Evolutionary conservation across 2,797 vertebrate species (phyloP).

Genomic region (Pangasius krempfi): DNA sequence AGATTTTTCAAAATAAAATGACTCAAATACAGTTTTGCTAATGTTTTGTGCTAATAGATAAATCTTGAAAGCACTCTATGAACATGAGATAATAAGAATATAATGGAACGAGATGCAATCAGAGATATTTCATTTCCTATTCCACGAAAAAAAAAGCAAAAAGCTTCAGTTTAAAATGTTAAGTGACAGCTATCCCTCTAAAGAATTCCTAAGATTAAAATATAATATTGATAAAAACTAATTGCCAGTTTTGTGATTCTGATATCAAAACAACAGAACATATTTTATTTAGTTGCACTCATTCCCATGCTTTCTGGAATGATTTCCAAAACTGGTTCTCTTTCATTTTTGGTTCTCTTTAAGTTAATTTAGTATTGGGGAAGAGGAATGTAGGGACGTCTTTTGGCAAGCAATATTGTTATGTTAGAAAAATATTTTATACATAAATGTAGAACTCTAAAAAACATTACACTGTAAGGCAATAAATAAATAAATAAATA

Average conservation of each 20-base stretch:
- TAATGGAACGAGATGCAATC: not conserved
- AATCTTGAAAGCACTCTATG: not conserved
- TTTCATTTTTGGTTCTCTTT: not conserved
- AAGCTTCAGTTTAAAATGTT: not conserved
- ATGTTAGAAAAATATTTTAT: not conserved
- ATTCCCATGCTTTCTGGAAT: not conserved
- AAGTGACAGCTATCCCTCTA: not conserved
- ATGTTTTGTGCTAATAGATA: not conserved
- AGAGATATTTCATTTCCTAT: not conserved
- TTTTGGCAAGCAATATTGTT: not conserved
- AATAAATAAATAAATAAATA: not conserved
- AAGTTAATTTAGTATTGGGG: not conserved
- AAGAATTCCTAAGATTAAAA: not conserved
- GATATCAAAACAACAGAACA: not conserved
- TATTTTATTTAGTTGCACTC: not conserved
- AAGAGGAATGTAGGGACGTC: not conserved
- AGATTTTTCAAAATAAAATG: not conserved
- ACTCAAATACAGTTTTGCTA: not conserved
- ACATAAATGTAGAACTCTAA: not conserved
- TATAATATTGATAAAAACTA: not conserved
- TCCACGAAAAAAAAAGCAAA: not conserved
- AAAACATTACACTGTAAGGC: too few species aligned
- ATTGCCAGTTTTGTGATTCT: not conserved
- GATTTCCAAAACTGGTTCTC: not conserved
- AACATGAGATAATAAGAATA: not conserved